Evolutionary conservation across 1,140 invertebrate species (phyloP).

Genomic region (Anoplophora glabripennis): DNA sequence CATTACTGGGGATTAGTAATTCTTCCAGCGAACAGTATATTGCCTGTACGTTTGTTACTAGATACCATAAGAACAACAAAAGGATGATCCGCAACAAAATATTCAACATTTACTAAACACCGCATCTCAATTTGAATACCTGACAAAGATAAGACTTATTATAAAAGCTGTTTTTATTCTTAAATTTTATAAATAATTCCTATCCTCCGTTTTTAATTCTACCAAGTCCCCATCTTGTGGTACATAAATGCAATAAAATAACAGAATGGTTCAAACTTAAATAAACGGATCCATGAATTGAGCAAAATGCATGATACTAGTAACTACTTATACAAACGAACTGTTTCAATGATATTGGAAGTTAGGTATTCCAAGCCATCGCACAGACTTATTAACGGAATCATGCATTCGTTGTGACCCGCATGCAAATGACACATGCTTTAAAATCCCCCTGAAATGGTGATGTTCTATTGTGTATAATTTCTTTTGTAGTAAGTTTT

Average conservation of each 20-base stretch:
- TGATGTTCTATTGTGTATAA: not conserved
- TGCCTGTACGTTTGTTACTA: constrained; percentile 14
- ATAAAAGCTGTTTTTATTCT: not conserved
- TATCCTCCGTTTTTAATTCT: not conserved
- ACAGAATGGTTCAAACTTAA: too few species aligned
- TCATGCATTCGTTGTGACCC: not conserved
- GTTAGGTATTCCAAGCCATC: not conserved
- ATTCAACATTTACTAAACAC: constrained; percentile 9
- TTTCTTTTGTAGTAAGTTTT: not conserved
- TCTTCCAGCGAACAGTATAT: constrained; percentile 20
- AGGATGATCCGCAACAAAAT: constrained; percentile 24
- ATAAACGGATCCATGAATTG: too few species aligned
- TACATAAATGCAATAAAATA: too few species aligned
- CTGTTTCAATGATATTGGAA: not conserved
- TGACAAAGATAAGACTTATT: constrained; percentile 13
- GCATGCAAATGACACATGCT: not conserved
- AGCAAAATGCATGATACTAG: not conserved
- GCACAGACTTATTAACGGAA: not conserved
- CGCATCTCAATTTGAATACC: constrained; percentile 17
- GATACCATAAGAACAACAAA: constrained; percentile 18
- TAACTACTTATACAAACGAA: not conserved
- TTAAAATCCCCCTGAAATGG: not conserved
- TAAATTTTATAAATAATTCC: not conserved
- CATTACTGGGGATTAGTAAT: constrained; percentile 6
- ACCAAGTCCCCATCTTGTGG: not conserved